A percentile compares a stretch with the other conserved stretches of the same genome.
Conservation (phyloP, 2,888 invertebrate species). For the Agonopterix subpropinquella region DNA sequence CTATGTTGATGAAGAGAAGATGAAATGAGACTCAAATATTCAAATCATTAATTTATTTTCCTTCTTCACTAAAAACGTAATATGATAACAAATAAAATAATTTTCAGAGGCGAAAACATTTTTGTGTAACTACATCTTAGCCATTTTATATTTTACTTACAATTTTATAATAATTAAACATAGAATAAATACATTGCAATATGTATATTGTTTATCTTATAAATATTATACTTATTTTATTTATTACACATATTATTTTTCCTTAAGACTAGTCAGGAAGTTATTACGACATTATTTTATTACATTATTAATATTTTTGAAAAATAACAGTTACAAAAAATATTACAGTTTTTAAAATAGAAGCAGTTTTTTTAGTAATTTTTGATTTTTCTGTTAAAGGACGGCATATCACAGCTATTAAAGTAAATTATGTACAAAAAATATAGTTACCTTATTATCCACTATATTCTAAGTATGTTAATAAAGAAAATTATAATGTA, state of each 20-base stretch:
- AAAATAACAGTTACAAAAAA: slow-evolving; percentile 12
- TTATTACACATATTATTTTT: slow-evolving; percentile 33
- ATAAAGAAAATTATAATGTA: slow-evolving; percentile 17
- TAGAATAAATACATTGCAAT: slow-evolving; percentile 51
- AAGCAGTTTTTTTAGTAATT: slow-evolving; percentile 30
- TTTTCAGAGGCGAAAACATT: slow-evolving; percentile 33
- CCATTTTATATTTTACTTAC: slow-evolving; percentile 32
- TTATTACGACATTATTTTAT: slow-evolving; percentile 14
- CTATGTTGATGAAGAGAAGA: too few species aligned
- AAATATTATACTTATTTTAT: slow-evolving; percentile 25
- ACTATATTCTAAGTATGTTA: neutral
- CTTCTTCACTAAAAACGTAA: slow-evolving; percentile 5
- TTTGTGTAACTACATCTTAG: slow-evolving; percentile 37
- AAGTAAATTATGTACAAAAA: slow-evolving; percentile 52
- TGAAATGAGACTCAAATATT: neutral
- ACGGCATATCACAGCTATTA: slow-evolving; percentile 71
- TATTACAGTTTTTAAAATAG: slow-evolving; percentile 16
- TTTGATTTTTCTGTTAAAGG: slow-evolving; percentile 31
- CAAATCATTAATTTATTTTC: slow-evolving; percentile 10
- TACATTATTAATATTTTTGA: slow-evolving; percentile 5
- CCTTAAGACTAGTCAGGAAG: slow-evolving; percentile 65
- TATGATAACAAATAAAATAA: slow-evolving; percentile 8
- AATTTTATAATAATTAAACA: slow-evolving; percentile 40
- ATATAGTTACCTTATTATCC: slow-evolving; percentile 17
- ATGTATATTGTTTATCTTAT: slow-evolving; percentile 37